Evolutionary conservation across 1,140 invertebrate species (phyloP).

Genomic region (Lepidotrigona ventralis): DNA sequence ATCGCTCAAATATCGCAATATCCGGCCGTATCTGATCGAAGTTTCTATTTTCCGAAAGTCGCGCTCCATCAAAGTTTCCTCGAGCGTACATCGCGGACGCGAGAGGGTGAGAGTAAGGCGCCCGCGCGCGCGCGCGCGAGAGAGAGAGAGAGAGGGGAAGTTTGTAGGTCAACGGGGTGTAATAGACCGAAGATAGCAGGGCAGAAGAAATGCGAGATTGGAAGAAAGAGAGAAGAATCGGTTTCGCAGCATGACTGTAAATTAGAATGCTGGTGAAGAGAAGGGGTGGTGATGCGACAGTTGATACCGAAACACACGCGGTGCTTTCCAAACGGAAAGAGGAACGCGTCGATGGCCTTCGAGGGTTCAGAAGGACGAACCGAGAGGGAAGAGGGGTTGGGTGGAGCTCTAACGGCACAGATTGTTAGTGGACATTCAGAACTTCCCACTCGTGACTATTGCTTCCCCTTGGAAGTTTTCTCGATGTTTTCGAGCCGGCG

Average conservation of each 20-base stretch:
- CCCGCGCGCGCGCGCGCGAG: too few species aligned
- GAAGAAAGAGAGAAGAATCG: background rate
- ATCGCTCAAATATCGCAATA: slow-evolving; percentile 59
- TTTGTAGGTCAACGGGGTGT: slow-evolving; percentile 32
- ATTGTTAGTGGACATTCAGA: slow-evolving; percentile 74
- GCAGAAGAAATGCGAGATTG: slow-evolving; percentile 7
- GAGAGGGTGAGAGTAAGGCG: background rate
- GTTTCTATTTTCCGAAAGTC: slow-evolving; percentile 64
- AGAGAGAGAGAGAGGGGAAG: slow-evolving; percentile 14
- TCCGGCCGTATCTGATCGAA: slow-evolving; percentile 60
- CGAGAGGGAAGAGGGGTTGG: background rate
- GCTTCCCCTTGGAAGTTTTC: slow-evolving; percentile 64
- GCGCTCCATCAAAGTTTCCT: slow-evolving; percentile 60
- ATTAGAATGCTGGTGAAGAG: slow-evolving; percentile 56
- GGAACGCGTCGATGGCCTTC: background rate
- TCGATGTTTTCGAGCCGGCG: slow-evolving; percentile 61
- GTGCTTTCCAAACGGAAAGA: background rate
- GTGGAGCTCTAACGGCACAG: slow-evolving; percentile 42
- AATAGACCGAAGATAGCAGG: slow-evolving; percentile 23
- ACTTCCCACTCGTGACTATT: slow-evolving; percentile 72
- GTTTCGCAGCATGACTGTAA: slow-evolving; percentile 51
- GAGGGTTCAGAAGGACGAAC: background rate
- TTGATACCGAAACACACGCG: slow-evolving; percentile 32
- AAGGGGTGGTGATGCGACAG: slow-evolving; percentile 27
- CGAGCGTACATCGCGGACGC: slow-evolving; percentile 22